Percentiles rank a stretch among this genome's conserved stretches.
Conservation (phyloP, 2,113 vertebrate genomes). For the Anas platyrhynchos region DNA sequence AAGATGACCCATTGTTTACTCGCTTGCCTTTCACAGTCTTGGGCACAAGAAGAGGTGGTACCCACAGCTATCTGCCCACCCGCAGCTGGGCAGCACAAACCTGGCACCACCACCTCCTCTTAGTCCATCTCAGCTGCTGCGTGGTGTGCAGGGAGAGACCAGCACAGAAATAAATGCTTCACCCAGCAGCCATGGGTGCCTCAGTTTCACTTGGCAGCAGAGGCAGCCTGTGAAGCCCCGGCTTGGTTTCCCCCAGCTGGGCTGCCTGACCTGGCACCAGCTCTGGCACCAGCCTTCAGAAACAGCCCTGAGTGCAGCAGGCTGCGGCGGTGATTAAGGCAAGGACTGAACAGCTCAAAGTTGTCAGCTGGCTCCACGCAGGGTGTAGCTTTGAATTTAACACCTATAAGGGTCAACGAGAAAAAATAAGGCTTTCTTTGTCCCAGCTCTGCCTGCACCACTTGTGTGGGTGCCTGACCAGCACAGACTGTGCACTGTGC, state of each 20-base stretch:
- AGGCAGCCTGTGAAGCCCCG: neutral
- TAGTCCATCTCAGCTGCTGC: neutral
- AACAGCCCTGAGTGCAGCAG: neutral
- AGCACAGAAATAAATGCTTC: neutral
- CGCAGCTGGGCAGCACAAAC: neutral
- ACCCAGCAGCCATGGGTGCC: neutral
- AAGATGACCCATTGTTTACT: neutral
- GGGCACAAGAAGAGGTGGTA: neutral
- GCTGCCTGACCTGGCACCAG: neutral
- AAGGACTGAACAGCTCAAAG: neutral
- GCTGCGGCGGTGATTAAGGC: neutral
- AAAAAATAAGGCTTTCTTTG: neutral
- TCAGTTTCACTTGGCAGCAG: neutral
- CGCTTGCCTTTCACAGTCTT: neutral
- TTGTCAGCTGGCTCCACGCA: neutral
- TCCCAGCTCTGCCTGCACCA: neutral
- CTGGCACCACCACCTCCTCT: rapidly evolving
- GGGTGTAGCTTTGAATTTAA: neutral
- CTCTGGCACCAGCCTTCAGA: neutral
- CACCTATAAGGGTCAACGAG: neutral
- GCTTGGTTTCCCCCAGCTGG: neutral
- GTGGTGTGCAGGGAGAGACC: neutral
- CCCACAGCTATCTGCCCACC: neutral
- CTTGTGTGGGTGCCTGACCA: neutral
- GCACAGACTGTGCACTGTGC: too few species aligned